These are phyloP conservation scores for Aelia acuminata DNA, from an alignment of 2,888 invertebrate genomes.

Conservation along the genomic window DNA sequence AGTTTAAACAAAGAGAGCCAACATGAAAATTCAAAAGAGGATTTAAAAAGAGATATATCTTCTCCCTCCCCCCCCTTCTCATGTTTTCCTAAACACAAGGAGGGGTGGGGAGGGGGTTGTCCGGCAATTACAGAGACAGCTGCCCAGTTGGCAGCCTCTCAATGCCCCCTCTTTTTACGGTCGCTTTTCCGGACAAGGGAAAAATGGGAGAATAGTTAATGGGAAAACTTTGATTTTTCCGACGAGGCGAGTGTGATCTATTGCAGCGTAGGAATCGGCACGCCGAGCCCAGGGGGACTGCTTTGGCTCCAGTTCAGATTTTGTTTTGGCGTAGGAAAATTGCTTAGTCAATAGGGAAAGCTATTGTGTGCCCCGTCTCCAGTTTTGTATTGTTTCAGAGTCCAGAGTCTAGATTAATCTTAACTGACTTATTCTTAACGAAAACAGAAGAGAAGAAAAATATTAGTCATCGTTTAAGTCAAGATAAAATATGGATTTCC, in stretches of 20 bases:
- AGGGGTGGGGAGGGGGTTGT: neutral
- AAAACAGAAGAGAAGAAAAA: neutral
- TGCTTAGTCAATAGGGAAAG: neutral
- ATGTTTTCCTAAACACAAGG: constrained; percentile 26
- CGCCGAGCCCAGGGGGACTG: neutral
- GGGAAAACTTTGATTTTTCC: constrained; percentile 26
- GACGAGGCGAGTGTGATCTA: constrained; percentile 27
- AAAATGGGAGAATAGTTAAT: constrained; percentile 44
- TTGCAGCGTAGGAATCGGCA: neutral
- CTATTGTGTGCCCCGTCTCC: neutral
- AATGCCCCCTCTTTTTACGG: constrained; percentile 4
- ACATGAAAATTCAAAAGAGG: constrained; percentile 42
- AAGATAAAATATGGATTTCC: no score
- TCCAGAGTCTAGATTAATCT: neutral
- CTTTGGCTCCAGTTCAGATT: constrained; percentile 27
- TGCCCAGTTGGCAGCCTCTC: constrained; percentile 36
- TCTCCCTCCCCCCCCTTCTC: neutral
- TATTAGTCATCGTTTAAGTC: no score
- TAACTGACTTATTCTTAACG: neutral
- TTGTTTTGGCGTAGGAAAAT: neutral
- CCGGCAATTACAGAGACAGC: constrained; percentile 11
- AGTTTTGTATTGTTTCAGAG: neutral
- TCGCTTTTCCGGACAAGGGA: constrained; percentile 1
- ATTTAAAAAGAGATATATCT: constrained; percentile 48
- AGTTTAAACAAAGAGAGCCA: neutral